Evolutionary conservation across 2,113 vertebrate species (phyloP).

Genomic region (Mesitornis unicolor): DNA sequence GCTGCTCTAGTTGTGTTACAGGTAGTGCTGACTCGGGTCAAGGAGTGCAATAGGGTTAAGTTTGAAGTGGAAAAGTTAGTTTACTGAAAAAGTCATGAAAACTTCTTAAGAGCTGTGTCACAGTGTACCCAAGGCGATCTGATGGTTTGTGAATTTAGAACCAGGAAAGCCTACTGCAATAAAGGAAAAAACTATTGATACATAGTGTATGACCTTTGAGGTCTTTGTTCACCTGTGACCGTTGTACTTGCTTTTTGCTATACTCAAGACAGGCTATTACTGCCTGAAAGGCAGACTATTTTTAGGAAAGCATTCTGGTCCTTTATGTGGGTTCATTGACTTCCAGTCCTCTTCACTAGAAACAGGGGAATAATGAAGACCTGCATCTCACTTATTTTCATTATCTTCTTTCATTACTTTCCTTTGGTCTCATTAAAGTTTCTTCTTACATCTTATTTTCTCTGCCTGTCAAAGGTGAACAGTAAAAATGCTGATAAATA

Average conservation of each 20-base stretch:
- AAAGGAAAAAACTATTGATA: not conserved
- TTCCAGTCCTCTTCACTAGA: not conserved
- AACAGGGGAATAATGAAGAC: not conserved
- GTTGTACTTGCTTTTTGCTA: not conserved
- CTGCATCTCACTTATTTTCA: conserved; percentile 15
- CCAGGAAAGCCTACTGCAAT: not conserved
- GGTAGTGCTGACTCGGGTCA: not conserved
- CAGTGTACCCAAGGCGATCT: not conserved
- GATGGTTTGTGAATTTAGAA: not conserved
- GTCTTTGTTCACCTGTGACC: not conserved
- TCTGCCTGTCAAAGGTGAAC: conserved; percentile 52
- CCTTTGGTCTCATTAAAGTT: conserved; percentile 28
- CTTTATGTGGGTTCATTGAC: not conserved
- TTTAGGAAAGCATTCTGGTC: not conserved
- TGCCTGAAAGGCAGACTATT: not conserved
- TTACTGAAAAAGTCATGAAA: not conserved
- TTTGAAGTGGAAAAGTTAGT: not conserved
- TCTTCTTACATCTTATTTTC: conserved; percentile 43
- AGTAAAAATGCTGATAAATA: conserved; percentile 54
- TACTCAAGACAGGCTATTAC: not conserved
- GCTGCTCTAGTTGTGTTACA: not conserved
- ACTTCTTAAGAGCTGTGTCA: not conserved
- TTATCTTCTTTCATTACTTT: conserved; percentile 33
- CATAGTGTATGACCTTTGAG: not conserved
- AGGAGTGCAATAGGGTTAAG: not conserved